Evolutionary conservation across 2,888 invertebrate genomes (phyloP).

Genomic region (Dicranocentrus wangi): DNA sequence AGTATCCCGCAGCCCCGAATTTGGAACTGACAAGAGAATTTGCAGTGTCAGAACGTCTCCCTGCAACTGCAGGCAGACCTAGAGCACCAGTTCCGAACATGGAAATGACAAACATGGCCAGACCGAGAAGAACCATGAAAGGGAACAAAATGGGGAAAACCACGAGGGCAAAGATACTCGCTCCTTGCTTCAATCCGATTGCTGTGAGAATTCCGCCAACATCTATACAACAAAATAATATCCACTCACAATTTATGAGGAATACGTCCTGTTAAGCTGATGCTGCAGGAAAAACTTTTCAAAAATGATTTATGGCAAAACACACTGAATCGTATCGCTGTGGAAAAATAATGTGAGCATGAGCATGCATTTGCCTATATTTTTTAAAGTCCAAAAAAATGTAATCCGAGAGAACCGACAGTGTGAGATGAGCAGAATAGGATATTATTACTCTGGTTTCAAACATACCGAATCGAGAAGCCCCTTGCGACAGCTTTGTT

Average conservation of each 20-base stretch:
- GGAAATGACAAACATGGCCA: conserved; percentile 63
- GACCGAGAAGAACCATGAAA: conserved; percentile 57
- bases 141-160: conserved; percentile 64
- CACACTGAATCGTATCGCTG: no score
- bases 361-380: no score
- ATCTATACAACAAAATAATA: conserved; percentile 46
- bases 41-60: conserved; percentile 37
- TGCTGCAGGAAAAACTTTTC: background rate
- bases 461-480: conserved; percentile 57
- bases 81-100: conserved; percentile 56
- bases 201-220: conserved; percentile 61
- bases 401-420: no score
- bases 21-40: background rate
- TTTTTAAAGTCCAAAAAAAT: no score
- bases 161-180: conserved; percentile 62
- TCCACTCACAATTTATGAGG: conserved; percentile 7
- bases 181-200: conserved; percentile 62
- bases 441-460: no score
- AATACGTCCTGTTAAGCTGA: background rate
- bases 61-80: no score
- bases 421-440: no score
- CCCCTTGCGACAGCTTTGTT: conserved; percentile 34
- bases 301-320: no score
- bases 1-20: conserved; percentile 15
- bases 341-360: no score